Evolutionary conservation across 2,113 vertebrate species (phyloP).

Genomic region (Atherinomorus stipes): DNA sequence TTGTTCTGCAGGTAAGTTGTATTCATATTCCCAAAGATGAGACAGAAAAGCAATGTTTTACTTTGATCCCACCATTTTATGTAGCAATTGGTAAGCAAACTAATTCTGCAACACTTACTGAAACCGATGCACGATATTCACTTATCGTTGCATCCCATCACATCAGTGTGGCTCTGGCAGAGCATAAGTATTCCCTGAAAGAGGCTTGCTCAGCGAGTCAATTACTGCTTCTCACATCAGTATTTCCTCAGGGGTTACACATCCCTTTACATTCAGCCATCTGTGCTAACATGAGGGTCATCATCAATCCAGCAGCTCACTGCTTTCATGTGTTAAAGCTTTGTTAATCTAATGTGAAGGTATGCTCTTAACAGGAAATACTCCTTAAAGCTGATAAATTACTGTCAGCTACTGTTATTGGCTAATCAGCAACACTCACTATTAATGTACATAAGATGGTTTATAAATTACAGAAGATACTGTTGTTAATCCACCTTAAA

Average conservation of each 20-base stretch:
- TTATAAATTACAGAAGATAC: too few relatives aligned
- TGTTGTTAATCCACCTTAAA: background rate
- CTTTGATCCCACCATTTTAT: background rate
- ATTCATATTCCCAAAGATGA: background rate
- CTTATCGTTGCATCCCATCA: background rate
- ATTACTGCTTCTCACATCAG: constrained; percentile 3
- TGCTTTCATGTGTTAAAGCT: background rate
- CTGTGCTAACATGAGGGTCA: constrained; percentile 9
- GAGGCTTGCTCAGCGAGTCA: background rate
- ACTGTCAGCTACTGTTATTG: background rate
- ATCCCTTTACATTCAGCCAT: background rate
- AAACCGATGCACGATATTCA: background rate
- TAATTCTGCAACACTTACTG: background rate
- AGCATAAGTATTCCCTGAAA: constrained; percentile 3
- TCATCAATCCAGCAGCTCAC: background rate
- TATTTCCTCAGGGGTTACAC: background rate
- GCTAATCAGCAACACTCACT: background rate
- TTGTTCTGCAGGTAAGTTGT: background rate
- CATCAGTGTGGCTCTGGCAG: background rate
- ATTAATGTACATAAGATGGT: background rate
- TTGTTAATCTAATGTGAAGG: background rate
- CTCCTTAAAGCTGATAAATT: background rate
- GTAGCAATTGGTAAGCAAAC: background rate
- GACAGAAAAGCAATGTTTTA: background rate
- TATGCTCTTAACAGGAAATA: background rate